Evolutionary conservation across 1,140 invertebrate genomes (phyloP).

Genomic region (Megalonaias nervosa): DNA sequence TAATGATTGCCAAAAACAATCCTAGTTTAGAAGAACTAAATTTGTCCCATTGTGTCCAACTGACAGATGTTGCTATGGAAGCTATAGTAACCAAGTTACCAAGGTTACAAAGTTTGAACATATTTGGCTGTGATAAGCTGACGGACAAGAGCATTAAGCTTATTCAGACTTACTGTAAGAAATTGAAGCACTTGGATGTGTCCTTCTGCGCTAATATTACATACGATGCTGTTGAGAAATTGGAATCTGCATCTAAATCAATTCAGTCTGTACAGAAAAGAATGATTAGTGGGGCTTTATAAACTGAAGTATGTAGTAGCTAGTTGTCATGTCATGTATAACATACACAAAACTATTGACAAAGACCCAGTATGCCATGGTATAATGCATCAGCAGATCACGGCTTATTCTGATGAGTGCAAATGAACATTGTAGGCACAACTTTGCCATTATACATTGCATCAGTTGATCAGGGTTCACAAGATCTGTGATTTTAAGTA

Average conservation of each 20-base stretch:
- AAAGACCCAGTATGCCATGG: no score
- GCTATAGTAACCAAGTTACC: conserved; percentile 75
- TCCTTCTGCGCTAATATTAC: conserved; percentile 77
- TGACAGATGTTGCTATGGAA: conserved; percentile 78
- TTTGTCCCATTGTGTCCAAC: conserved; percentile 76
- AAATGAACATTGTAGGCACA: no score
- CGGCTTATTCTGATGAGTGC: no score
- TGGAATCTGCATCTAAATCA: conserved; percentile 44
- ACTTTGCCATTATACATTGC: no score
- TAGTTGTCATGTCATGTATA: no score
- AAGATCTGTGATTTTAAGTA: no score
- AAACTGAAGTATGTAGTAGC: no score
- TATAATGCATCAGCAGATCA: no score
- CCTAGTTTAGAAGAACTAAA: conserved; percentile 80
- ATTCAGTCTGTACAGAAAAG: conserved; percentile 48
- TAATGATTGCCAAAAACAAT: conserved; percentile 77
- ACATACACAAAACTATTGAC: no score
- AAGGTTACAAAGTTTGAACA: conserved; percentile 77
- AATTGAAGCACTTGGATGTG: conserved; percentile 76
- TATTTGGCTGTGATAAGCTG: conserved; percentile 80
- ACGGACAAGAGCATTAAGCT: conserved; percentile 78
- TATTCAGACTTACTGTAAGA: conserved; percentile 75
- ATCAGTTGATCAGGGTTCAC: no score
- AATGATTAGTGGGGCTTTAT: conserved; percentile 31
- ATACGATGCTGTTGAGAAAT: conserved; percentile 54